A percentile compares a stretch with the other conserved stretches of the same genome.
phyloP scores from a whole-genome alignment of 1,140 invertebrate species.

The Teleogryllus occipitalis region DNA sequence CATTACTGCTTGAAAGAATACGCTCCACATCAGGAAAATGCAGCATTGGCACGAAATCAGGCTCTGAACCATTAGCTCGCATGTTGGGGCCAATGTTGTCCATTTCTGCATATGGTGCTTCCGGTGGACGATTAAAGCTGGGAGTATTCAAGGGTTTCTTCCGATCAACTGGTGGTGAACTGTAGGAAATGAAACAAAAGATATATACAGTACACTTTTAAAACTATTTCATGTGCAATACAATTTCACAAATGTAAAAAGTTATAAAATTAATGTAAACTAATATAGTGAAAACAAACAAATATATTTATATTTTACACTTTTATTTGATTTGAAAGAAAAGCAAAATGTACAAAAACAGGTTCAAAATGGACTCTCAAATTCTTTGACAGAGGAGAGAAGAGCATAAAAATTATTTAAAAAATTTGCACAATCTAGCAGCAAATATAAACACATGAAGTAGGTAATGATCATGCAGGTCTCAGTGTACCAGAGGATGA shows the following conservation, averaged over 20 bases:
- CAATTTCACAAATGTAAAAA: no score
- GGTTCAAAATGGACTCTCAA: no score
- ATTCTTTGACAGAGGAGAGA: no score
- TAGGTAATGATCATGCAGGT: not conserved
- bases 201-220: no score
- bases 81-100: slow-evolving; percentile 9
- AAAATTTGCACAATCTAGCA: not conserved
- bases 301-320: no score
- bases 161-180: slow-evolving; percentile 31
- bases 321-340: no score
- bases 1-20: slow-evolving; percentile 71
- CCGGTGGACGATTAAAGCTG: slow-evolving; percentile 30
- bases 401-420: not conserved
- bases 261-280: no score
- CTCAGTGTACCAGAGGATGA: no score
- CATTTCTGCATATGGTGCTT: slow-evolving; percentile 17
- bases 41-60: slow-evolving; percentile 46
- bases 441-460: not conserved
- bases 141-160: slow-evolving; percentile 67
- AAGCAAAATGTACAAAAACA: no score
- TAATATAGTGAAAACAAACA: no score
- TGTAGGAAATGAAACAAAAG: not conserved
- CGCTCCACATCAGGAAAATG: slow-evolving; percentile 64
- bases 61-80: slow-evolving; percentile 46
- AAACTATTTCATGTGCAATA: no score